Evolutionary conservation across 2,113 vertebrate genomes (phyloP).

Genomic region (Phodopus roborovskii): DNA sequence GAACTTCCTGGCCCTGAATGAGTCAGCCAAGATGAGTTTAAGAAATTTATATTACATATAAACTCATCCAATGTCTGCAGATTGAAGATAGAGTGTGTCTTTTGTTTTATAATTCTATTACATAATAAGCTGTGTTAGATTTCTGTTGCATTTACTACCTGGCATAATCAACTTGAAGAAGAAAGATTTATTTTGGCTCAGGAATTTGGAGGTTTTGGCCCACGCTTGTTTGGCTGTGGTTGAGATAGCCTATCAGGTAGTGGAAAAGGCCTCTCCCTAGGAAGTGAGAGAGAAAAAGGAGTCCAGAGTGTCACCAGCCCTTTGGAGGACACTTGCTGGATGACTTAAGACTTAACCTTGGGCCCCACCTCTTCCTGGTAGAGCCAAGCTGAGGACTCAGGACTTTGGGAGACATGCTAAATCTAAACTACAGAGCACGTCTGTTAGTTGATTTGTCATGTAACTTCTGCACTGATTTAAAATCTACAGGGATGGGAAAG

Average conservation of each 20-base stretch:
- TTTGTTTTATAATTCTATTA: neutral
- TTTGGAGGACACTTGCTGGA: neutral
- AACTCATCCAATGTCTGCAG: neutral
- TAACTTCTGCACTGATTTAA: neutral
- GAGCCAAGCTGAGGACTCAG: neutral
- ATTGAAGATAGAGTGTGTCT: neutral
- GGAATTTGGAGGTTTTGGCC: neutral
- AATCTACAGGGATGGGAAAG: neutral
- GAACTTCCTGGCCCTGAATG: neutral
- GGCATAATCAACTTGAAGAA: neutral
- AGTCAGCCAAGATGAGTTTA: neutral
- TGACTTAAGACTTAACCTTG: neutral
- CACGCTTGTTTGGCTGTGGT: neutral
- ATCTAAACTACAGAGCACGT: neutral
- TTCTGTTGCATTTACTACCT: neutral
- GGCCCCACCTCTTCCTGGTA: neutral
- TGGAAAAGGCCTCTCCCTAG: neutral
- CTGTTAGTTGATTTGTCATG: neutral
- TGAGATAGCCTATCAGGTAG: neutral
- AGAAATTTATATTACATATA: neutral
- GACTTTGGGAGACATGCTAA: neutral
- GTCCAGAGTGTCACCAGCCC: neutral
- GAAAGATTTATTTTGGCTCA: neutral
- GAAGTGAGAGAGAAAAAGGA: neutral
- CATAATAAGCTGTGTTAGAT: neutral